Evolutionary conservation across 2,113 vertebrate genomes (phyloP).

Genomic region (Calonectris borealis): DNA sequence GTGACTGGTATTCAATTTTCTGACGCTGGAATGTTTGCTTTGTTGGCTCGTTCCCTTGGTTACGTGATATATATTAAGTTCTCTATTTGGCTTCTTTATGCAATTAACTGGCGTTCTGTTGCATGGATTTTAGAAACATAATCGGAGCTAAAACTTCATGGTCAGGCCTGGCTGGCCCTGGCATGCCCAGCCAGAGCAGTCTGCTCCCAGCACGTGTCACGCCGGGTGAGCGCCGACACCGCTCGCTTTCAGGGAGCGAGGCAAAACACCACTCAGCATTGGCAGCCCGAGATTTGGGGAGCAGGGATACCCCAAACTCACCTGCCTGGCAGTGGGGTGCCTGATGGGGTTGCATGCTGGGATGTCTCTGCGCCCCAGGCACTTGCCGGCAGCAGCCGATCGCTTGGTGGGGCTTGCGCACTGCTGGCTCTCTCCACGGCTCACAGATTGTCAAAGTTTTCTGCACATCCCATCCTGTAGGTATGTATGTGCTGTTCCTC

Average conservation of each 20-base stretch:
- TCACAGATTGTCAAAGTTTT: slow-evolving; percentile 50
- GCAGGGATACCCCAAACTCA: fast-evolving
- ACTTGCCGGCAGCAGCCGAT: not conserved
- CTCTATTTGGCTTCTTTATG: slow-evolving; percentile 25
- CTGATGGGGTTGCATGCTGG: fast-evolving
- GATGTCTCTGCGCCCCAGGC: fast-evolving
- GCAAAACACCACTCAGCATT: not conserved
- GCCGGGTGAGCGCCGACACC: fast-evolving
- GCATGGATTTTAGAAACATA: not conserved
- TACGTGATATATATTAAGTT: slow-evolving; percentile 45
- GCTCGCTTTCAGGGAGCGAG: fast-evolving
- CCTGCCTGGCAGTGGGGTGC: not conserved
- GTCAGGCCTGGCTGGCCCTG: not conserved
- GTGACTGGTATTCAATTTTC: slow-evolving; percentile 1
- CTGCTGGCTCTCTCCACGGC: not conserved
- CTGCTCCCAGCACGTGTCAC: fast-evolving
- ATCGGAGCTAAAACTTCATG: not conserved
- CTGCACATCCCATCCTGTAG: slow-evolving; percentile 14
- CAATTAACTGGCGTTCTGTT: not conserved
- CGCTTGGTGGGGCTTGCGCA: fast-evolving
- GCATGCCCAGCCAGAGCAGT: fast-evolving
- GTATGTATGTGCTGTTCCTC: slow-evolving; percentile 50
- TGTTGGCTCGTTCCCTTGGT: slow-evolving; percentile 55
- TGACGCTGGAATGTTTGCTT: not conserved
- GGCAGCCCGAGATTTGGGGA: not conserved